These are phyloP conservation scores for Rhipidura dahli DNA, from an alignment of 2,113 vertebrate genomes.

Conservation along the genomic window DNA sequence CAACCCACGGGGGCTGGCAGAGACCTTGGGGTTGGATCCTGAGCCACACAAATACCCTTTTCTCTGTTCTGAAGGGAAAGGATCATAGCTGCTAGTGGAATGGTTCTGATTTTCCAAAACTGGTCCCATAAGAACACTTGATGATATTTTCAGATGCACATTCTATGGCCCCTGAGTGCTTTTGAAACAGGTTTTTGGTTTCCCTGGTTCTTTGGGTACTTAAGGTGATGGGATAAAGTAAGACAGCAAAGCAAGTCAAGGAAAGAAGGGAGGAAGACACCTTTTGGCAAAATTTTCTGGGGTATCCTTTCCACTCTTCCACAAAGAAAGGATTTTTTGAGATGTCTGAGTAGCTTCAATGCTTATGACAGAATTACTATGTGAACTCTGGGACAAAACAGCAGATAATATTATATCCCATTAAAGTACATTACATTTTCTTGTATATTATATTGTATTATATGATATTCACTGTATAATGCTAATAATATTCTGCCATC, in stretches of 20 bases:
- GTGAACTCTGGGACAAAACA: not conserved
- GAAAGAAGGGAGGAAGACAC: not conserved
- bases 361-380: not conserved
- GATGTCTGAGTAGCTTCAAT: not conserved
- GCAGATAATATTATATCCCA: not conserved
- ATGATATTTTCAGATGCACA: not conserved
- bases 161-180: not conserved
- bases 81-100: not conserved
- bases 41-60: not conserved
- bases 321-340: not conserved
- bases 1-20: not conserved
- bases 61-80: not conserved
- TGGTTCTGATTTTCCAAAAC: not conserved
- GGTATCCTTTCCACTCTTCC: not conserved
- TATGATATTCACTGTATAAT: too few species aligned
- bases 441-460: not conserved
- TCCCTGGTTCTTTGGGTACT: not conserved
- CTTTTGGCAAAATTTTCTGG: not conserved
- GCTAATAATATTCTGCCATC: not conserved
- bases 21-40: not conserved
- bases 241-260: not conserved
- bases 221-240: not conserved
- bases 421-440: not conserved
- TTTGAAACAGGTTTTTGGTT: not conserved
- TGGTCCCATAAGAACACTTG: not conserved